Base-by-base conservation (phyloP, 2,113 vertebrate species). In the Mesembrinibis cayennensis region DNA sequence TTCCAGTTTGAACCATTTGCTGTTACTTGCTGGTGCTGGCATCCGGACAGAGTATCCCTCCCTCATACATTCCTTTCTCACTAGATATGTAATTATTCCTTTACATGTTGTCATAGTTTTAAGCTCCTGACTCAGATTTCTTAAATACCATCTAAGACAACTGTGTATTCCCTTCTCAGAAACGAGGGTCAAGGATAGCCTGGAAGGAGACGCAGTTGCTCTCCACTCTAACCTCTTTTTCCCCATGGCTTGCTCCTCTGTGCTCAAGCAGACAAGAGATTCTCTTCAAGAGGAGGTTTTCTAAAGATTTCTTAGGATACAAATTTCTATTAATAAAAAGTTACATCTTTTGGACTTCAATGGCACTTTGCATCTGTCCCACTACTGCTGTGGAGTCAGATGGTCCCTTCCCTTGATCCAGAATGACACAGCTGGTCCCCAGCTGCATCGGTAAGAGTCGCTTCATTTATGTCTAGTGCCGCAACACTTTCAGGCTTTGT, bases 21-120 rank as follows among this genome's bases (percentile, higher is more conserved):
- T 91, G 49, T 93, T 96, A 89, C 44, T 97, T 9, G 3, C 82
- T 90, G 74, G 74, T 92, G 79, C 82, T 96, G 96, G 96, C 96
- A 86, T 73, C 84, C 8, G 3, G 87, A 95, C 96, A 96, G 83
- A 91, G 85, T 87, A 91, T 95, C 92, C 92, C 92, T 96, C 96
- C 96, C 93, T 97, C 78, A 23, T 69, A 23, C 95, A 96, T 97
- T 97, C 96, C 96, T 96, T 96, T 97, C 96, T 90, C 82, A 77
- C 92, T 96, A 95, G 95, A 90, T 96, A 86, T 36, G 95, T 96
- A 93, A 93, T 97, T 97, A 83, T 92, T 95, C 62, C 82, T 96
- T 96, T 96, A 88, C 45, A 53, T 82, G 92, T 96, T 96, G 95
- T 96, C 95, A 93, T 93, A 96, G 90, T 95, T 97, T 91, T 95